Evolutionary conservation across 2,888 invertebrate genomes (phyloP).

Genomic region (Acanthosepion pharaonis): DNA sequence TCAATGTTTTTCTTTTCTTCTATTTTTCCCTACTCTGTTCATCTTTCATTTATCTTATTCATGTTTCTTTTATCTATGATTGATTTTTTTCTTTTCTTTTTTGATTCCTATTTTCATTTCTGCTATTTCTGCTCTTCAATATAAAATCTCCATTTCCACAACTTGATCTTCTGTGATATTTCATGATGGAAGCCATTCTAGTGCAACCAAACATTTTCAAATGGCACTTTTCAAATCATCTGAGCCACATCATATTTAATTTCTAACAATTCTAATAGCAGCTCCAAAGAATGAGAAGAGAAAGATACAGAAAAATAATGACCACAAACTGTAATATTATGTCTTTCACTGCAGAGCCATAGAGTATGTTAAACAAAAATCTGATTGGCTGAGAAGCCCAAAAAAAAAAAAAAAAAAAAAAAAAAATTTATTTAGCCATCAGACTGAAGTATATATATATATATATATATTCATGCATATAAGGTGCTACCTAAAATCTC

Average conservation of each 20-base stretch:
- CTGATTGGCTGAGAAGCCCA: not conserved
- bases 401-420: not conserved
- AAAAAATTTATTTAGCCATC: not conserved
- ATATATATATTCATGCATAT: too few relatives aligned
- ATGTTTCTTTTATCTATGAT: not conserved
- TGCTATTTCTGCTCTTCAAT: not conserved
- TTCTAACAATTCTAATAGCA: not conserved
- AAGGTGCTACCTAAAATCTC: too few relatives aligned
- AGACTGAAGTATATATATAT: too few relatives aligned
- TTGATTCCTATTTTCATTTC: not conserved
- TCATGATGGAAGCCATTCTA: not conserved
- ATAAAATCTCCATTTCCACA: not conserved
- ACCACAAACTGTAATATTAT: not conserved
- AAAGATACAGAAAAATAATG: not conserved
- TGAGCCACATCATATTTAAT: not conserved
- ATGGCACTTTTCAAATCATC: slow-evolving; percentile 20
- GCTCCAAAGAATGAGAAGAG: not conserved
- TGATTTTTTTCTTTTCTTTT: not conserved
- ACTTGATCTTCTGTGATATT: slow-evolving; percentile 16
- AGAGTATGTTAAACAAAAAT: not conserved
- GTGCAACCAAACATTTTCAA: not conserved
- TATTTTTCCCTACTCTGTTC: not conserved
- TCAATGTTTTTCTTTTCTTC: not conserved
- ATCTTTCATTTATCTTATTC: not conserved
- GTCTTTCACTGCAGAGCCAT: not conserved